Percentiles rank a stretch among this genome's conserved stretches.
Evolutionary conservation across 2,888 invertebrate genomes (phyloP).

Genomic region (Smittia aterrima): DNA sequence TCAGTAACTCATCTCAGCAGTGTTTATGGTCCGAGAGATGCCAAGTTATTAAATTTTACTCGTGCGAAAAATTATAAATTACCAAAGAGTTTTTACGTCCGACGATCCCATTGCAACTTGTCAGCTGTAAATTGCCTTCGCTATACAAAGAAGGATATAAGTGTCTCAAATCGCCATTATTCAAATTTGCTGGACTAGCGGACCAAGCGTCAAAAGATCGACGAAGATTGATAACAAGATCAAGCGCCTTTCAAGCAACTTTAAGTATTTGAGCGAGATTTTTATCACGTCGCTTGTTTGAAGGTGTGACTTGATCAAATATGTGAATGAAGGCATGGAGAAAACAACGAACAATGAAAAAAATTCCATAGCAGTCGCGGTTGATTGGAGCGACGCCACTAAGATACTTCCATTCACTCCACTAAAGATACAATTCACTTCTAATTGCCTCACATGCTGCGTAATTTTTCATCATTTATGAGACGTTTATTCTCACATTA

Average conservation of each 20-base stretch:
- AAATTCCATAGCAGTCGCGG: neutral
- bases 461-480: conserved; percentile 3
- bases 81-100: no score
- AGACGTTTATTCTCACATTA: neutral
- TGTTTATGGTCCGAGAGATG: neutral
- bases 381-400: neutral
- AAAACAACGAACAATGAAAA: neutral
- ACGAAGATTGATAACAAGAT: neutral
- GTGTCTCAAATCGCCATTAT: neutral
- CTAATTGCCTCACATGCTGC: neutral
- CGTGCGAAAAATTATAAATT: no score
- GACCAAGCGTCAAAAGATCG: no score
- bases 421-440: neutral
- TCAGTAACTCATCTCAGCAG: neutral
- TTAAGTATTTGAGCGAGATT: conserved; percentile 6
- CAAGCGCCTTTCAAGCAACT: neutral
- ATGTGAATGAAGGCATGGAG: conserved; percentile 23
- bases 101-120: no score
- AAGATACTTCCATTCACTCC: neutral
- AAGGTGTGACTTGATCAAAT: conserved; percentile 33
- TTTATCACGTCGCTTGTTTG: conserved; percentile 29
- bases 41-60: neutral
- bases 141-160: neutral
- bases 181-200: conserved; percentile 1
- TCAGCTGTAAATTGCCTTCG: neutral